Conservation (phyloP, 2,888 invertebrate species). For the Monochamus alternatus region DNA sequence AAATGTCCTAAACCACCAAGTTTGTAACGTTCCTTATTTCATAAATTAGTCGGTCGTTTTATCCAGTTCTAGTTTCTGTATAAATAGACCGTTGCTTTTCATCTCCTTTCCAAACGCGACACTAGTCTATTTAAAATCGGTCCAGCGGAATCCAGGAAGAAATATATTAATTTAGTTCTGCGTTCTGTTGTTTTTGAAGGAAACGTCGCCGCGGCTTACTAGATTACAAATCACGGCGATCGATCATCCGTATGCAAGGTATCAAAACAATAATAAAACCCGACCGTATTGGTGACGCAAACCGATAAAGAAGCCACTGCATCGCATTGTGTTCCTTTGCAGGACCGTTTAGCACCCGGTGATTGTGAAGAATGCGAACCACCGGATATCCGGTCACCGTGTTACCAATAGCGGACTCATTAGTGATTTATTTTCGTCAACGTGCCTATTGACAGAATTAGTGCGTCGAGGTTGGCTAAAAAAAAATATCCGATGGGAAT, state of each 20-base stretch:
- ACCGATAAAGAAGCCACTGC: background rate
- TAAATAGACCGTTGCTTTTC: too few species aligned
- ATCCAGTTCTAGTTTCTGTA: too few species aligned
- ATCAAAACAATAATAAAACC: constrained; percentile 4
- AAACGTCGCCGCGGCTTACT: background rate
- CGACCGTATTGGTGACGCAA: background rate
- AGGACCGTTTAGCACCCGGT: background rate
- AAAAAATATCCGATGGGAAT: background rate
- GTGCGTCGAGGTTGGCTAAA: background rate
- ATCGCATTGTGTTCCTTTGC: background rate
- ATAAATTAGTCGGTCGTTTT: too few species aligned
- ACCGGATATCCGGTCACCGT: constrained; percentile 33
- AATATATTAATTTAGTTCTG: too few species aligned
- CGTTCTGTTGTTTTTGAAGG: too few species aligned
- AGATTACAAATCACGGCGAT: background rate
- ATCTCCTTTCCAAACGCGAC: too few species aligned
- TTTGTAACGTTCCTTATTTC: too few species aligned
- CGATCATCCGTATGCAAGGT: background rate
- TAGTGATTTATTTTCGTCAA: constrained; percentile 30
- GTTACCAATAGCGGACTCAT: constrained; percentile 9
- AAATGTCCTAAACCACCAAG: too few species aligned
- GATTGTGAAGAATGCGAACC: background rate
- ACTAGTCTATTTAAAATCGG: too few species aligned
- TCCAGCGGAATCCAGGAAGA: too few species aligned
- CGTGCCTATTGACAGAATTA: background rate